Evolutionary conservation across 2,113 vertebrate genomes (phyloP).

Genomic region (Cathartes aura): DNA sequence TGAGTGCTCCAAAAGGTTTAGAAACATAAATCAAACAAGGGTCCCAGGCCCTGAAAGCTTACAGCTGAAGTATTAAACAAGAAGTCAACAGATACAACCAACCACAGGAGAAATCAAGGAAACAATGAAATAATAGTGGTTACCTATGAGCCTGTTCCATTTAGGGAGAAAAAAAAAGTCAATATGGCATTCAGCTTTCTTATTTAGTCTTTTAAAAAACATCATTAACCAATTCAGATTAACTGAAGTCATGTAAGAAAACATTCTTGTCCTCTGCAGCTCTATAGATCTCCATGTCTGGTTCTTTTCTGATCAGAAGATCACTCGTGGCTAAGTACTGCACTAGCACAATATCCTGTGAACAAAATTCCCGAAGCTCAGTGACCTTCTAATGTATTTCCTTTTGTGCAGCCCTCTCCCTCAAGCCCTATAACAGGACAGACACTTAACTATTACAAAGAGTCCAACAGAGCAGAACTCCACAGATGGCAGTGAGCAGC

Average conservation of each 20-base stretch:
- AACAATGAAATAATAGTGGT: not conserved
- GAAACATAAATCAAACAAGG: not conserved
- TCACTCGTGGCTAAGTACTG: not conserved
- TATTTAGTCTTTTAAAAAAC: not conserved
- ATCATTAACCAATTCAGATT: not conserved
- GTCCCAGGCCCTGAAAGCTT: not conserved
- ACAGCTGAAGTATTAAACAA: not conserved
- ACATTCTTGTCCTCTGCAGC: not conserved
- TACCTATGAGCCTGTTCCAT: not conserved
- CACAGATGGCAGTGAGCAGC: not conserved
- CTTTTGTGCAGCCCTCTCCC: not conserved
- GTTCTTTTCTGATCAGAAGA: not conserved
- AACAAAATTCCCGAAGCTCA: not conserved
- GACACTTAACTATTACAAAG: not conserved
- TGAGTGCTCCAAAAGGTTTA: not conserved
- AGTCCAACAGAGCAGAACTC: not conserved
- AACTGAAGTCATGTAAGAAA: not conserved
- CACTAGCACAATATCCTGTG: not conserved
- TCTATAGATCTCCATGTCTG: not conserved
- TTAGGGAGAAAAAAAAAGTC: not conserved
- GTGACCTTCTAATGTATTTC: not conserved
- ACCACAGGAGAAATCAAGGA: not conserved
- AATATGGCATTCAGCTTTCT: not conserved
- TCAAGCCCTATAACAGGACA: not conserved
- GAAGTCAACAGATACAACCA: not conserved